Base-by-base conservation (phyloP, 2,113 vertebrate genomes). In the Thalassarche chlororhynchos region DNA sequence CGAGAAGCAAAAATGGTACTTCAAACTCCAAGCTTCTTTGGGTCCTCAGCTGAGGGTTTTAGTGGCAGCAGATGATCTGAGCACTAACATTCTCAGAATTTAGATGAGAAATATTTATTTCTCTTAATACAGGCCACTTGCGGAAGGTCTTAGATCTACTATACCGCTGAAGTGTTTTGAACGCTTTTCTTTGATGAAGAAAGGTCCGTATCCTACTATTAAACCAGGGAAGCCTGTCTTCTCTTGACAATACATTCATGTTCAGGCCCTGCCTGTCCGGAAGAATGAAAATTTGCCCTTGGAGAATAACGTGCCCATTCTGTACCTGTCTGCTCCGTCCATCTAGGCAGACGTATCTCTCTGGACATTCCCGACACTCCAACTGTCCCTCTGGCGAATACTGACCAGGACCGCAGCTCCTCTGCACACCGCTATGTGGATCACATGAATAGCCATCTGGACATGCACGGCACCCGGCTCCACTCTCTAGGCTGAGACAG, bases 381-480 rank as follows among this genome's bases (percentile, higher is more conserved):
- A 97, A 65, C 26, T 98, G 89, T 34, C 98, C 99, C 70, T 99
- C 98, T 5, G 98, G 98, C 0, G 98, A 99, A 95, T 98, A 98
- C 52, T 97, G 98, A 14, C 99, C 99, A 12, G 98, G 96, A 28
- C 83, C 87, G 44, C 99, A 99, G 60, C 97, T 95, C 75, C 87
- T 97, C 32, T 98, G 96, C 16, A 62, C 79, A 16, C 98, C 98
- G 7, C 60, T 95, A 46, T 2, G 70, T 1, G 96, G 95, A 49
- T 99, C 96, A 64, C 99, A 99, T 3, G 98, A 98, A 46, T 98
- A 98, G 25, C 99, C 99, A n/a, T 97, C 83, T 14, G 99, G 99
- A 92, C 99, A 99, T 0, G 98, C 94, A 12, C 93, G 96, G 84
- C 99, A 99, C 77, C 98, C 98, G 15, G 97, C 97, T 88, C 98